A percentile compares a stretch with the other conserved stretches of the same genome.
These are phyloP conservation scores for Lasioglossum vierecki DNA, from an alignment of 2,888 invertebrate genomes.

Conservation along the genomic window DNA sequence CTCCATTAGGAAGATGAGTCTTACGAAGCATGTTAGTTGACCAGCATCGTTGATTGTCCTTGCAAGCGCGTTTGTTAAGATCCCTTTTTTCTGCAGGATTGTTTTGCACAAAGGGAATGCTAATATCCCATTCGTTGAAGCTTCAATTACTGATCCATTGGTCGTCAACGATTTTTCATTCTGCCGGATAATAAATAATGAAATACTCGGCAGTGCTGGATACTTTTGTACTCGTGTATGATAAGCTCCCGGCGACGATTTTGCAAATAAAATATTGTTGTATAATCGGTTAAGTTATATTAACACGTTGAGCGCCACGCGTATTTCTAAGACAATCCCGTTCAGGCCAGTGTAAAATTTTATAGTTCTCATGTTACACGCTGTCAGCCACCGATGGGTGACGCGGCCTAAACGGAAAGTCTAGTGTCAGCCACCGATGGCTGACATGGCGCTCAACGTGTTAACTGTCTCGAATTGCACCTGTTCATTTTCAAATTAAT, in stretches of 20 bases:
- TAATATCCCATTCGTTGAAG: neutral
- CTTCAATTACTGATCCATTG: neutral
- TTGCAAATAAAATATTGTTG: neutral
- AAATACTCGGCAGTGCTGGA: neutral
- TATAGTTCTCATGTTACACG: too few relatives aligned
- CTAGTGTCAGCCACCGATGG: too few relatives aligned
- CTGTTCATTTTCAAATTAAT: neutral
- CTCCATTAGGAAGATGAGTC: conserved; percentile 81
- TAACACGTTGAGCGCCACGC: too few relatives aligned
- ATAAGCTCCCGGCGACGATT: neutral
- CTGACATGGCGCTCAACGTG: too few relatives aligned
- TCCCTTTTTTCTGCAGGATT: neutral
- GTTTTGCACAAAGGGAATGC: neutral
- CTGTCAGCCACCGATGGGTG: too few relatives aligned
- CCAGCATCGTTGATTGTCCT: neutral
- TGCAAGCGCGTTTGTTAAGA: too few relatives aligned
- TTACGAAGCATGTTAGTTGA: conserved; percentile 64
- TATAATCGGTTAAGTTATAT: too few relatives aligned
- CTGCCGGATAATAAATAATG: neutral
- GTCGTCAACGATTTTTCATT: neutral
- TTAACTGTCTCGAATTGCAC: too few relatives aligned
- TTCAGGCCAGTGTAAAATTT: too few relatives aligned
- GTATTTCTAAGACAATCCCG: too few relatives aligned
- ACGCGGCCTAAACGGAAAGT: too few relatives aligned
- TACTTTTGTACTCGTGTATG: neutral